Evolutionary conservation across 2,113 vertebrate species (phyloP).

Genomic region (Eolophus roseicapilla): DNA sequence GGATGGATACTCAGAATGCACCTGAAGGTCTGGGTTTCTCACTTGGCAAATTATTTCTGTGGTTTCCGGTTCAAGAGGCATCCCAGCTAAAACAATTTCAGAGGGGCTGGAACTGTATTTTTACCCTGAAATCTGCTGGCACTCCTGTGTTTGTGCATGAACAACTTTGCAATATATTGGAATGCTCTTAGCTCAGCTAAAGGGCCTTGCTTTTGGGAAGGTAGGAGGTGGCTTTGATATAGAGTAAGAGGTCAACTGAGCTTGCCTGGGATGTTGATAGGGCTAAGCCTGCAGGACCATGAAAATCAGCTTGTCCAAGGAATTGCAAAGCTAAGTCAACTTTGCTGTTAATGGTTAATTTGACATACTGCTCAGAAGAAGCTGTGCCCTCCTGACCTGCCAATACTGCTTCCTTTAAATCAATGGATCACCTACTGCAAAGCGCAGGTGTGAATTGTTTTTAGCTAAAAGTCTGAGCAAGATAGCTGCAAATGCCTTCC

Average conservation of each 20-base stretch:
- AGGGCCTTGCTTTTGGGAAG: background rate
- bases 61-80: background rate
- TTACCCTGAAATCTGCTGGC: background rate
- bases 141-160: rapidly evolving
- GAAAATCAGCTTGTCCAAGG: background rate
- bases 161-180: rapidly evolving
- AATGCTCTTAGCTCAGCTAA: background rate
- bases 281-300: rapidly evolving
- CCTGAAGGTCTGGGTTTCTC: background rate
- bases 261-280: background rate
- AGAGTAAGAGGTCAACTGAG: background rate
- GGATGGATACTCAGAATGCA: background rate
- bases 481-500: background rate
- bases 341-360: background rate
- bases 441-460: background rate
- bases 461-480: background rate
- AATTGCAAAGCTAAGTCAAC: background rate
- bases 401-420: background rate
- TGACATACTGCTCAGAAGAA: background rate
- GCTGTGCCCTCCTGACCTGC: background rate
- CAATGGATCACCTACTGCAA: background rate
- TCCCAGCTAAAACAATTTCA: background rate
- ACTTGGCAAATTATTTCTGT: background rate
- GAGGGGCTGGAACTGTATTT: background rate
- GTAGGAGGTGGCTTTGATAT: background rate